Evolutionary conservation across 2,797 vertebrate species (phyloP).

Genomic region (Halcyon leucocephala): DNA sequence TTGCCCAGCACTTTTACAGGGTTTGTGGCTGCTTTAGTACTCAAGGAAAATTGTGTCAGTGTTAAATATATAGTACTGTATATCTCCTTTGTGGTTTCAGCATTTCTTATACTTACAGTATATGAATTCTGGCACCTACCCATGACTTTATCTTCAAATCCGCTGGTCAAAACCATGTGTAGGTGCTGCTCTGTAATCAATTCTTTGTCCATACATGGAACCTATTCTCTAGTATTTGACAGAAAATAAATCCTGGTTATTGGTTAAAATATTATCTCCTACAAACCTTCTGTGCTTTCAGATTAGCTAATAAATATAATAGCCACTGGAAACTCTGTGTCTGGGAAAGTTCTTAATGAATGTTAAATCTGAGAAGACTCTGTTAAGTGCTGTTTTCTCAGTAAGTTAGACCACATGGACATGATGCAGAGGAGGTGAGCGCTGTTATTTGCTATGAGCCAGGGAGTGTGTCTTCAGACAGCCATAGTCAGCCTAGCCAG

Average conservation of each 20-base stretch:
- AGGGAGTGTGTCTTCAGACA: neutral
- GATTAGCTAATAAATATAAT: constrained; percentile 34
- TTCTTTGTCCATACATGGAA: neutral
- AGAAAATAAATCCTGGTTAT: neutral
- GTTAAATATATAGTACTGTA: neutral
- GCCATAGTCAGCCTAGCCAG: neutral
- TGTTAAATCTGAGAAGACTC: neutral
- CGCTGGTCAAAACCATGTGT: neutral
- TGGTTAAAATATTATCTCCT: neutral
- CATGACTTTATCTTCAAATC: neutral
- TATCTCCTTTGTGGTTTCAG: neutral
- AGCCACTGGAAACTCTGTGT: neutral
- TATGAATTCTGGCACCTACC: neutral
- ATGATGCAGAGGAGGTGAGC: neutral
- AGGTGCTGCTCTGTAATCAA: neutral
- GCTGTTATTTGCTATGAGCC: neutral
- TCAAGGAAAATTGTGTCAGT: neutral
- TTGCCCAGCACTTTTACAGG: neutral
- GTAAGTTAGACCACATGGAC: neutral
- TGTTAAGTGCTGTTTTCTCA: neutral
- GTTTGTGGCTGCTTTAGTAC: neutral
- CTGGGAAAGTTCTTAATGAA: neutral
- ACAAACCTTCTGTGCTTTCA: neutral
- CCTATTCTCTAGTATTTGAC: neutral
- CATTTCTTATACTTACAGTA: neutral